phyloP scores from a whole-genome alignment of 2,797 vertebrate species.

The Emys orbicularis region DNA sequence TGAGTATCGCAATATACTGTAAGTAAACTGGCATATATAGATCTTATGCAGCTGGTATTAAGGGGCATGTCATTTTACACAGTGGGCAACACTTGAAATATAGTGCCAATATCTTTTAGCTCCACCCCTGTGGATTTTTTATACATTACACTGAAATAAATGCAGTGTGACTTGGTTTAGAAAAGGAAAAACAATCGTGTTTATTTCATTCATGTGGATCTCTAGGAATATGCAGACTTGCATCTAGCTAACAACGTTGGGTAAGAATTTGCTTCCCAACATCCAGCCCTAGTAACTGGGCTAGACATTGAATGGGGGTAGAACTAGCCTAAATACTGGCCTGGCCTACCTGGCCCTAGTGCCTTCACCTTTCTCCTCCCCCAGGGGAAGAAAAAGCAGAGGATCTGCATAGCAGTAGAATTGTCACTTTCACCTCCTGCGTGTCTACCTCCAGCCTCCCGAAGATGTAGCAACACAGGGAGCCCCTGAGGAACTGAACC shows the following conservation, averaged over 20 bases:
- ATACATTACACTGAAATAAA: not conserved
- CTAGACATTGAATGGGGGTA: not conserved
- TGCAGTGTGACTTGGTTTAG: not conserved
- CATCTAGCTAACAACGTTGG: not conserved
- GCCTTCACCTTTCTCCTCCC: not conserved
- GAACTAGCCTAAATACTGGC: not conserved
- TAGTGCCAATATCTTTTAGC: not conserved
- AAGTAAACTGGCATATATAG: not conserved
- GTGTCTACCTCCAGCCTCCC: not conserved
- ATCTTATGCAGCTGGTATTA: fast-evolving
- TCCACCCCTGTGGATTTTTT: not conserved
- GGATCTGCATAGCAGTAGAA: not conserved
- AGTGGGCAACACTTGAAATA: not conserved
- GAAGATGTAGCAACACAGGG: not conserved
- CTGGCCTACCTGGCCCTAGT: fast-evolving
- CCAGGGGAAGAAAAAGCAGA: not conserved
- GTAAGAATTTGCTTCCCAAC: not conserved
- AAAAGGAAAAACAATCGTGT: not conserved
- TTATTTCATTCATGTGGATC: fast-evolving
- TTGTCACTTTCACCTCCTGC: not conserved
- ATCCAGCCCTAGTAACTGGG: not conserved
- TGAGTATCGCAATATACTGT: not conserved
- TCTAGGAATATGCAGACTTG: not conserved
- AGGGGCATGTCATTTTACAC: not conserved
- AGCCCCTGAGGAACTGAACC: not conserved